These are phyloP conservation scores for Cremastinae sp. DNA, from an alignment of 2,888 invertebrate genomes.

Conservation along the genomic window DNA sequence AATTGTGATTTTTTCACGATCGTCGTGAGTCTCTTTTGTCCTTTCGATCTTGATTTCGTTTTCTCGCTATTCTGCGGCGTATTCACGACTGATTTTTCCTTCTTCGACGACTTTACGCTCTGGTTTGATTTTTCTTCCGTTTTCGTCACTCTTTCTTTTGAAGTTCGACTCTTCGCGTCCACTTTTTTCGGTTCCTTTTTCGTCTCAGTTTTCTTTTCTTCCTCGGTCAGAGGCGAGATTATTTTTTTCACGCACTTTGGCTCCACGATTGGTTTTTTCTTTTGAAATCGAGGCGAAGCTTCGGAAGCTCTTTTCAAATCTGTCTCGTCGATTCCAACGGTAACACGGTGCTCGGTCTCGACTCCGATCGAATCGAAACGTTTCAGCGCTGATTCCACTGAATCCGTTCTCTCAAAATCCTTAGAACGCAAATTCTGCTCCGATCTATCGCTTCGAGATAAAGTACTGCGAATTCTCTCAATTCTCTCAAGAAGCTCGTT, in stretches of 20 bases:
- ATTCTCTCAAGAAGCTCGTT: slow-evolving; percentile 50
- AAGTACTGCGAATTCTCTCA: slow-evolving; percentile 45
- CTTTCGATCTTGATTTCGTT: slow-evolving; percentile 19
- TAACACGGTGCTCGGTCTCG: slow-evolving; percentile 60
- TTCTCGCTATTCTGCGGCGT: slow-evolving; percentile 44
- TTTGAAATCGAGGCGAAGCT: too few species aligned
- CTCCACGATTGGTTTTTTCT: slow-evolving; percentile 12
- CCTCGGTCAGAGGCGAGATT: slow-evolving; percentile 28
- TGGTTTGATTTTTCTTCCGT: neutral
- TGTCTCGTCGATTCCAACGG: slow-evolving; percentile 52
- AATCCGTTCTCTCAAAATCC: slow-evolving; percentile 67
- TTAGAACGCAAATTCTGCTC: slow-evolving; percentile 50
- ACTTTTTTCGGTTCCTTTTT: slow-evolving; percentile 23
- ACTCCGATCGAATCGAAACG: slow-evolving; percentile 70
- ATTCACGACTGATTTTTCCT: slow-evolving; percentile 43
- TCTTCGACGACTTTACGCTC: slow-evolving; percentile 15
- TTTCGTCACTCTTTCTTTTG: slow-evolving; percentile 28
- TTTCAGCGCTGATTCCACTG: slow-evolving; percentile 71
- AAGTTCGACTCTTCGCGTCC: slow-evolving; percentile 17
- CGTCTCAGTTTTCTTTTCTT: slow-evolving; percentile 4
- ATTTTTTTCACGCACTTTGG: slow-evolving; percentile 38
- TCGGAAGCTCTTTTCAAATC: slow-evolving; percentile 8
- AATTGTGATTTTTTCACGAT: slow-evolving; percentile 50
- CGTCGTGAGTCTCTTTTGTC: slow-evolving; percentile 35
- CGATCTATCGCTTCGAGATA: slow-evolving; percentile 50